phyloP scores from a whole-genome alignment of 1,140 invertebrate genomes.

The Euwallacea fornicatus region DNA sequence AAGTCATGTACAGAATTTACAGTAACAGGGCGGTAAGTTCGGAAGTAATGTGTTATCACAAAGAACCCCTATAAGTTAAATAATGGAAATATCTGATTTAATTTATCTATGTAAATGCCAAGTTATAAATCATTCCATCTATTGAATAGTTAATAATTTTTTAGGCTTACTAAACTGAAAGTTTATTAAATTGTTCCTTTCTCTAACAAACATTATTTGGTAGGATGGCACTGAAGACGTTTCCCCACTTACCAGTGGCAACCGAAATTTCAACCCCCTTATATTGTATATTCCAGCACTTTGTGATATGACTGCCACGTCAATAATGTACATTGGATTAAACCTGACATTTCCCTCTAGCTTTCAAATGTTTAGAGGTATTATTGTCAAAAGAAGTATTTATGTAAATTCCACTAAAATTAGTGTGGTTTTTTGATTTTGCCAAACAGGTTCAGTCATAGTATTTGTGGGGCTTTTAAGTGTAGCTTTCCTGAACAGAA shows the following conservation, averaged over 20 bases:
- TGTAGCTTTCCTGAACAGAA: slow-evolving; percentile 79
- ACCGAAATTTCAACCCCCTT: slow-evolving; percentile 74
- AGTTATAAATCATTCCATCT: too few relatives aligned
- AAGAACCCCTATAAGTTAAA: too few relatives aligned
- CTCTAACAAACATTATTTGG: not conserved
- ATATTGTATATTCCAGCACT: slow-evolving; percentile 83
- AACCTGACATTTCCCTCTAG: slow-evolving; percentile 91
- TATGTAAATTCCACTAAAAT: not conserved
- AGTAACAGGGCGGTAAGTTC: slow-evolving; percentile 60
- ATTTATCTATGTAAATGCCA: too few relatives aligned
- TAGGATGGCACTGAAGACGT: slow-evolving; percentile 62
- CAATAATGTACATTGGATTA: slow-evolving; percentile 88
- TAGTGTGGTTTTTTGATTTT: not conserved
- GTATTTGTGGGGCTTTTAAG: slow-evolving; percentile 92
- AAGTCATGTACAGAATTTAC: slow-evolving; percentile 59
- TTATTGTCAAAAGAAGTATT: slow-evolving; percentile 10
- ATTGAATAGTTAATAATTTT: too few relatives aligned
- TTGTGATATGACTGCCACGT: slow-evolving; percentile 82
- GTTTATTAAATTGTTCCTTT: not conserved
- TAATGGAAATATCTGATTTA: too few relatives aligned
- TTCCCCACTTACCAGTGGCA: slow-evolving; percentile 65
- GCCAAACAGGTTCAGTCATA: slow-evolving; percentile 68
- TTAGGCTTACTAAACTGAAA: too few relatives aligned
- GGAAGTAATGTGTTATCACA: too few relatives aligned
- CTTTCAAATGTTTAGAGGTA: slow-evolving; percentile 95